Percentiles rank a stretch among this genome's conserved stretches.
phyloP scores from a whole-genome alignment of 2,888 invertebrate genomes.

The Morpho achilles region DNA sequence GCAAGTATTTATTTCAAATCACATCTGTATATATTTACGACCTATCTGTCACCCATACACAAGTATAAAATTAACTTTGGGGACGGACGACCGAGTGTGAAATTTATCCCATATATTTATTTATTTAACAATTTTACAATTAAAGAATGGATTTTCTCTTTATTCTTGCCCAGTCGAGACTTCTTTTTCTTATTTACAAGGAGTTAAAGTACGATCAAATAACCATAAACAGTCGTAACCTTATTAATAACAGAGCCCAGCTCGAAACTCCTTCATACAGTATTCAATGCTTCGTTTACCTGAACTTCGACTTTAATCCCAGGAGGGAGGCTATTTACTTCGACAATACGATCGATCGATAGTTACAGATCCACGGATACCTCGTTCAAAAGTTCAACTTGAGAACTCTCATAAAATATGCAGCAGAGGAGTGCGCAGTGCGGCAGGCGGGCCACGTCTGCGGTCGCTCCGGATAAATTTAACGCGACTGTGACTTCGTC shows the following conservation, averaged over 20 bases:
- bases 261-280: conserved; percentile 2
- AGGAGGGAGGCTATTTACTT: conserved; percentile 8
- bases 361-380: conserved; percentile 25
- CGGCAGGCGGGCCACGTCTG: conserved; percentile 54
- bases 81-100: too few relatives aligned
- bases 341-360: conserved; percentile 19
- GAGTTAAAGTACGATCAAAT: too few relatives aligned
- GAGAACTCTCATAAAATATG: conserved; percentile 68
- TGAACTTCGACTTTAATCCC: conserved; percentile 12
- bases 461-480: conserved; percentile 43
- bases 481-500: conserved; percentile 51
- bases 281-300: conserved; percentile 12
- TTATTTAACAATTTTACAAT: too few relatives aligned
- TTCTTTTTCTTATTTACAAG: too few relatives aligned
- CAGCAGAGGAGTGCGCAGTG: conserved; percentile 65
- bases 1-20: too few relatives aligned
- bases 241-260: conserved; percentile 5
- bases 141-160: too few relatives aligned
- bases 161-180: too few relatives aligned
- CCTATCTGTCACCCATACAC: too few relatives aligned
- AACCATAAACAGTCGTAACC: too few relatives aligned
- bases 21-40: too few relatives aligned
- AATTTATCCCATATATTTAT: too few relatives aligned
- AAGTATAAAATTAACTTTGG: too few relatives aligned
- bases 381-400: conserved; percentile 34